Percentiles rank a stretch among this genome's conserved stretches.
Conservation (phyloP, 1,140 invertebrate species). For the Hestina assimilis region DNA sequence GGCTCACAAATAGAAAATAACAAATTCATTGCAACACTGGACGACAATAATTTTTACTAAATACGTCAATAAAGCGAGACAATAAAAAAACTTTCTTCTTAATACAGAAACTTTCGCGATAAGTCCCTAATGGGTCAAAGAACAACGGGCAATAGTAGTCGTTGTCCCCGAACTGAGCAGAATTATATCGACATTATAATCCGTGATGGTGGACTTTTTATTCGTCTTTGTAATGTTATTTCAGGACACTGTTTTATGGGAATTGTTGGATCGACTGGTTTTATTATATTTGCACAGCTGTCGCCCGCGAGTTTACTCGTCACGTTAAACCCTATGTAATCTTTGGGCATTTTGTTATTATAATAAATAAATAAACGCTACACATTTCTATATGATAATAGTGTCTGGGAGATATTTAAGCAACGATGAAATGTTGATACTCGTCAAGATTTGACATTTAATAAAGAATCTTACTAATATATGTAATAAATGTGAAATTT, state of each 20-base stretch:
- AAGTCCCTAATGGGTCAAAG: slow-evolving; percentile 36
- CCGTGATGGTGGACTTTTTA: slow-evolving; percentile 40
- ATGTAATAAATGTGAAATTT: too few species aligned
- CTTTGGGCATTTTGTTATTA: too few species aligned
- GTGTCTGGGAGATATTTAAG: too few species aligned
- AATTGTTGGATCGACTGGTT: slow-evolving; percentile 21
- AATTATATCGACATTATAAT: slow-evolving; percentile 45
- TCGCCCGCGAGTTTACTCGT: neutral
- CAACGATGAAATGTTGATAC: too few species aligned
- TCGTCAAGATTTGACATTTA: too few species aligned
- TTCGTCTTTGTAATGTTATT: slow-evolving; percentile 19
- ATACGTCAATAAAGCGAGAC: slow-evolving; percentile 43
- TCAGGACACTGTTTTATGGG: slow-evolving; percentile 13
- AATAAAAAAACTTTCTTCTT: slow-evolving; percentile 56
- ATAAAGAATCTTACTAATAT: too few species aligned
- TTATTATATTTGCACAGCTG: neutral
- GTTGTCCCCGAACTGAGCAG: slow-evolving; percentile 33
- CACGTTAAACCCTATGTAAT: too few species aligned
- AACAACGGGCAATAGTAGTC: slow-evolving; percentile 35
- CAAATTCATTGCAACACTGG: slow-evolving; percentile 19
- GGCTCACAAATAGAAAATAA: slow-evolving; percentile 17
- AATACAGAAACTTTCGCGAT: slow-evolving; percentile 48
- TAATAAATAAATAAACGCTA: too few species aligned
- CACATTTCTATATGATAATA: too few species aligned
- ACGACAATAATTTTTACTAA: slow-evolving; percentile 50